phyloP scores from a whole-genome alignment of 2,888 invertebrate species.

The Lithophane socia region DNA sequence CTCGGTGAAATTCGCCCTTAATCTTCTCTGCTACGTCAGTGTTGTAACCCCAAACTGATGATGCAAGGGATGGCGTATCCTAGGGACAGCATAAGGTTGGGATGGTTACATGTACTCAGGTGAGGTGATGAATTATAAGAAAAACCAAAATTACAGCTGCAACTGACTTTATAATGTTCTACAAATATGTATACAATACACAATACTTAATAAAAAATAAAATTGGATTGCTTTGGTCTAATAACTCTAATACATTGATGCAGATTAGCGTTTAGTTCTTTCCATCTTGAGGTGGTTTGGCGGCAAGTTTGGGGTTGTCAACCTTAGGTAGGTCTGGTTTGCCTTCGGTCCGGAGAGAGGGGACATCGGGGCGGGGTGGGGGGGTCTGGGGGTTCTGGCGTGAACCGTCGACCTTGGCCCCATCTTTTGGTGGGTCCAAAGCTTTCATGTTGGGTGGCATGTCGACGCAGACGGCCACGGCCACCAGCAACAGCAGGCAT shows the following conservation, averaged over 20 bases:
- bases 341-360: constrained; percentile 49
- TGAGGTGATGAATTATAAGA: neutral
- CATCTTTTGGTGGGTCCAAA: constrained; percentile 72
- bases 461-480: constrained; percentile 73
- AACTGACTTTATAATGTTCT: constrained; percentile 77
- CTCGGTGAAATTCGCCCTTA: no score
- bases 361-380: constrained; percentile 33
- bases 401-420: constrained; percentile 50
- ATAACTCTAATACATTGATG: constrained; percentile 16
- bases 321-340: constrained; percentile 46
- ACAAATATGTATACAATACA: constrained; percentile 43
- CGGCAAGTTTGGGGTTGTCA: constrained; percentile 59
- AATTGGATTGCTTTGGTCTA: constrained; percentile 42
- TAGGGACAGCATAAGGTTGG: neutral
- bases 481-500: constrained; percentile 78
- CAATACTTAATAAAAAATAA: constrained; percentile 16
- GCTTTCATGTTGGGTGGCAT: constrained; percentile 69
- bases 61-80: neutral
- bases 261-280: constrained; percentile 57
- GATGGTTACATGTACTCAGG: neutral
- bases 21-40: neutral
- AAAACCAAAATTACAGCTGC: constrained; percentile 50
- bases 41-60: no score
- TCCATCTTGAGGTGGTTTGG: constrained; percentile 68
- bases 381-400: constrained; percentile 57